A percentile compares a stretch with the other conserved stretches of the same genome.
Conservation (phyloP, 2,888 invertebrate species). For the Steinernema scapterisci region DNA sequence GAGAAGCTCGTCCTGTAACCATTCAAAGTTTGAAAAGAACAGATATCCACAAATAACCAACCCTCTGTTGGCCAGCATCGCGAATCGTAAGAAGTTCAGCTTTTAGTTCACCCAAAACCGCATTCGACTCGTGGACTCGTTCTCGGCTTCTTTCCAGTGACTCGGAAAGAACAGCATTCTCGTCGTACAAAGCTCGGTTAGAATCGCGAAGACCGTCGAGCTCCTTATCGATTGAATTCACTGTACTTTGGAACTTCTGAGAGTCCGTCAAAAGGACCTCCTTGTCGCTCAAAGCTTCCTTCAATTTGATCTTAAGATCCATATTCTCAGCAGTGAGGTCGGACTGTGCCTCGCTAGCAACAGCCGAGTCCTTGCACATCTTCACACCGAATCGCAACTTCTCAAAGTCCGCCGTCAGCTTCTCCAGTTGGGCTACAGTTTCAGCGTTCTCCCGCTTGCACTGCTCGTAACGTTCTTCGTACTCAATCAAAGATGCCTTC, state of each 20-base stretch:
- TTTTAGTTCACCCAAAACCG: constrained; percentile 6
- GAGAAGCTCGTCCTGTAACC: background rate
- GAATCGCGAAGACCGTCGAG: constrained; percentile 47
- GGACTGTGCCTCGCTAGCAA: constrained; percentile 14
- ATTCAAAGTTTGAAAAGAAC: no score
- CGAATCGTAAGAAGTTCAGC: constrained; percentile 28
- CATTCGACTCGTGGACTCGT: constrained; percentile 30
- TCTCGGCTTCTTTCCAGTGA: constrained; percentile 36
- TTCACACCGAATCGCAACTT: constrained; percentile 45
- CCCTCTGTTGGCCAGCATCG: background rate
- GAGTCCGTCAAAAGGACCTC: constrained; percentile 50
- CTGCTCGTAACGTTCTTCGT: constrained; percentile 59
- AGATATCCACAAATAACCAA: background rate
- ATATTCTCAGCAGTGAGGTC: background rate
- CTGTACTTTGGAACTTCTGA: constrained; percentile 48
- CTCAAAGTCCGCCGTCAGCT: constrained; percentile 50
- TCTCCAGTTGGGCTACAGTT: constrained; percentile 51
- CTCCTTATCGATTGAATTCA: constrained; percentile 51
- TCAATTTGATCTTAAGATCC: constrained; percentile 49
- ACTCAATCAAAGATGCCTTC: constrained; percentile 58
- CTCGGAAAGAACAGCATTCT: constrained; percentile 44
- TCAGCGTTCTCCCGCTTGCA: constrained; percentile 56
- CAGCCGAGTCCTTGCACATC: constrained; percentile 14
- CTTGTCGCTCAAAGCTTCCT: constrained; percentile 48
- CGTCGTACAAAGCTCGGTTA: constrained; percentile 49